These are phyloP conservation scores for Bujurquina vittata DNA, from an alignment of 2,113 vertebrate genomes.

Conservation along the genomic window DNA sequence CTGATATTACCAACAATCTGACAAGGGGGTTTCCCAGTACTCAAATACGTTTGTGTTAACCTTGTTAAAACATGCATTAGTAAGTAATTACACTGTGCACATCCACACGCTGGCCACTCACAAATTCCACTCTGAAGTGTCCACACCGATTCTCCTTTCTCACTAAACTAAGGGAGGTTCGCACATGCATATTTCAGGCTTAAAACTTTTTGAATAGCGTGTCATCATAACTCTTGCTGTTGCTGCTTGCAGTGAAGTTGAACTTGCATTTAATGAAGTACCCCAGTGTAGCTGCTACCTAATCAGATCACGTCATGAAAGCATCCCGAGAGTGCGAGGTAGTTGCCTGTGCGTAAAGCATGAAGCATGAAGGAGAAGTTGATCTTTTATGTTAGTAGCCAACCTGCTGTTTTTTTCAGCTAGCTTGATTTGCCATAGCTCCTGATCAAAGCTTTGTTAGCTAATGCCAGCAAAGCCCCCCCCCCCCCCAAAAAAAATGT, in stretches of 20 bases:
- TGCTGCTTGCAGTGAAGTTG: neutral
- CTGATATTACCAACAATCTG: slow-evolving; percentile 4
- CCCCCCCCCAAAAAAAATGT: neutral
- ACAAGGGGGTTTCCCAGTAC: neutral
- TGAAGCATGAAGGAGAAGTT: neutral
- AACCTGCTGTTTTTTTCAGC: neutral
- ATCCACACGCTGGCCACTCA: neutral
- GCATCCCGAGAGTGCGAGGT: neutral
- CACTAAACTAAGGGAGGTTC: neutral
- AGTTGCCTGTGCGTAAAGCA: neutral
- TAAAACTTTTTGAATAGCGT: neutral
- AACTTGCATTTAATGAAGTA: neutral
- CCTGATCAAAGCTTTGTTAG: slow-evolving; percentile 1
- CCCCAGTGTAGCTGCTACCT: neutral
- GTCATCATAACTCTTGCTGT: neutral
- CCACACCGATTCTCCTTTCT: neutral
- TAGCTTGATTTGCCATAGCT: neutral
- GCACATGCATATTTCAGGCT: neutral
- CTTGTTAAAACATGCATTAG: neutral
- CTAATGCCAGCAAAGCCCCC: neutral
- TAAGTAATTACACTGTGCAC: neutral
- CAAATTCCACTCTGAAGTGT: slow-evolving; percentile 7
- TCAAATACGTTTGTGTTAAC: slow-evolving; percentile 13
- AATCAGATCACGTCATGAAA: neutral
- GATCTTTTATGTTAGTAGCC: neutral